Conservation (phyloP, 2,113 vertebrate genomes). For the Bucco capensis region DNA sequence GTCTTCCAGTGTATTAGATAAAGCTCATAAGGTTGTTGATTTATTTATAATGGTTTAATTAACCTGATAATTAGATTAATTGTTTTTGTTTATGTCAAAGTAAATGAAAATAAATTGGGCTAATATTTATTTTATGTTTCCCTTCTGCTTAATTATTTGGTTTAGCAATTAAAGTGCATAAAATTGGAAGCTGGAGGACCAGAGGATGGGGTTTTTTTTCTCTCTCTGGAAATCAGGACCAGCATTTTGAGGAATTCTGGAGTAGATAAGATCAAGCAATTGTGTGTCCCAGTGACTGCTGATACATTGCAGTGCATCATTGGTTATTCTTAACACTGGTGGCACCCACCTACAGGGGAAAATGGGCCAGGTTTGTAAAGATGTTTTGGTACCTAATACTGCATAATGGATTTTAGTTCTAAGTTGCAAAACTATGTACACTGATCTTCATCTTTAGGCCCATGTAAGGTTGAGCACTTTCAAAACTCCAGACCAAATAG, state of each 20-base stretch:
- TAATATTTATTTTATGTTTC: not conserved
- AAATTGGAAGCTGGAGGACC: not conserved
- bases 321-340: not conserved
- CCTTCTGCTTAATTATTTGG: not conserved
- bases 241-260: not conserved
- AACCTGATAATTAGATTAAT: not conserved
- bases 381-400: not conserved
- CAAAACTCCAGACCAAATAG: not conserved
- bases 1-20: not conserved
- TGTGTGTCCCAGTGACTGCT: not conserved
- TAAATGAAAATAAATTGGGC: not conserved
- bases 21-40: not conserved
- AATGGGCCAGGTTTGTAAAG: not conserved
- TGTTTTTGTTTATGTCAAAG: not conserved
- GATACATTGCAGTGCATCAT: not conserved
- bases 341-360: not conserved
- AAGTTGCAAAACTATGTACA: not conserved
- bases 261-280: not conserved
- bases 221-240: not conserved
- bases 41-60: conserved; percentile 12
- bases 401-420: not conserved
- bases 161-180: not conserved
- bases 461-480: not conserved
- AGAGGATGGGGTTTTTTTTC: not conserved
- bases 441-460: not conserved